Evolutionary conservation across 2,888 invertebrate species (phyloP).

Genomic region (Melieria omissa): DNA sequence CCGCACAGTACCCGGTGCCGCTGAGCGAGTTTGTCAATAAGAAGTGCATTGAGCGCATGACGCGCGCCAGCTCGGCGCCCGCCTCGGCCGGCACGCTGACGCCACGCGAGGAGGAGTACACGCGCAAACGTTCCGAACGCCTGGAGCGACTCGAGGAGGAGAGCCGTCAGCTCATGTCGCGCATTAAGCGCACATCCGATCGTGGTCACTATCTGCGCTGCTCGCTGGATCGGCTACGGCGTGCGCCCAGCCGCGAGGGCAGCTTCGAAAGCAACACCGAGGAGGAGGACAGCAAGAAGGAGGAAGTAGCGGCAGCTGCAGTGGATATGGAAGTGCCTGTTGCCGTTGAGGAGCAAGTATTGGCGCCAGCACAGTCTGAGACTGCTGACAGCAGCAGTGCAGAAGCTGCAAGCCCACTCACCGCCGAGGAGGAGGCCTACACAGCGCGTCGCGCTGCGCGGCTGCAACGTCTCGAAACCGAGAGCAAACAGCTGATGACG

Average conservation of each 20-base stretch:
- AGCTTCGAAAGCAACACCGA: constrained; percentile 63
- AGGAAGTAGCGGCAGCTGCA: constrained; percentile 20
- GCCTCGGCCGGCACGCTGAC: constrained; percentile 55
- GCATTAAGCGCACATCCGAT: constrained; percentile 78
- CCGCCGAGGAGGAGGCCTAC: constrained; percentile 57
- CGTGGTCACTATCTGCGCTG: constrained; percentile 61
- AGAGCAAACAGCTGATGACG: constrained; percentile 77
- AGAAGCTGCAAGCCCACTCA: constrained; percentile 48
- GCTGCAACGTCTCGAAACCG: constrained; percentile 76
- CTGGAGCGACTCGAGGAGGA: constrained; percentile 79
- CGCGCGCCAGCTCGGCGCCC: constrained; percentile 60
- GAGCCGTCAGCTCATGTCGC: constrained; percentile 79
- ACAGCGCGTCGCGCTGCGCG: constrained; percentile 57
- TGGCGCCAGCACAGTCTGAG: neutral
- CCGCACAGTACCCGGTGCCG: constrained; percentile 60
- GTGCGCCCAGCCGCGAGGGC: constrained; percentile 57
- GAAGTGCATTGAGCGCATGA: constrained; percentile 59
- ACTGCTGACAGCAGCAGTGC: neutral
- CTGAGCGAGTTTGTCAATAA: constrained; percentile 58
- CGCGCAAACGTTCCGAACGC: constrained; percentile 61
- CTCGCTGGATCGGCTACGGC: constrained; percentile 56
- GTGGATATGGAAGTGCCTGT: neutral
- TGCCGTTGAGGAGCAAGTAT: neutral
- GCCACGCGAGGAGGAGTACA: constrained; percentile 63
- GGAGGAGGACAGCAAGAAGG: constrained; percentile 50